A percentile compares a stretch with the other conserved stretches of the same genome.
phyloP scores from a whole-genome alignment of 2,113 vertebrate species.

The Microtus ochrogaster region DNA sequence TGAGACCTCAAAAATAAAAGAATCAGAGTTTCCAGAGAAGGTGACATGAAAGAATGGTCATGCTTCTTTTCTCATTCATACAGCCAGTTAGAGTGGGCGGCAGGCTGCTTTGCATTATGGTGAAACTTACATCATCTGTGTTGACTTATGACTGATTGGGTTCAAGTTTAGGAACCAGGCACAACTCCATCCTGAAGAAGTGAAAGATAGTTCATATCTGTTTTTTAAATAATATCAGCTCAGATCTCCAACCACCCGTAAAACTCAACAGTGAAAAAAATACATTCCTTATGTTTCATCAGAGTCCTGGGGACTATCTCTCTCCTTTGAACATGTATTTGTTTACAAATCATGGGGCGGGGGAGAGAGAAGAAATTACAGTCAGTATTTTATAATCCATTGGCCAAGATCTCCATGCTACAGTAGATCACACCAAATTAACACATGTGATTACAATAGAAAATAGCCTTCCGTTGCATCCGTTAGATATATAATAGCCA shows the following conservation, averaged over 20 bases:
- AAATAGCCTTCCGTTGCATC: neutral
- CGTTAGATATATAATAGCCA: neutral
- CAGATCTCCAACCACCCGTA: neutral
- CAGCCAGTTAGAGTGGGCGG: neutral
- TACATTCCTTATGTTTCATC: neutral
- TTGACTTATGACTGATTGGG: neutral
- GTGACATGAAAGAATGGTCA: neutral
- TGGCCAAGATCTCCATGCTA: neutral
- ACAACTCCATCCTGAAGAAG: neutral
- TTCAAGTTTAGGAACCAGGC: neutral
- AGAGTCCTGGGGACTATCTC: rapidly evolving
- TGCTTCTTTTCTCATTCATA: neutral
- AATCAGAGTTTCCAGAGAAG: neutral
- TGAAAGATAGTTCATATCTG: neutral
- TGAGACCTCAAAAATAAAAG: neutral
- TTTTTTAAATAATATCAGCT: neutral
- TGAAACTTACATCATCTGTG: neutral
- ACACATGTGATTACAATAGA: neutral
- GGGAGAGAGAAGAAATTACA: neutral
- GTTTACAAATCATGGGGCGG: neutral
- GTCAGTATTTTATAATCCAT: neutral
- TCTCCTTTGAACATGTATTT: neutral
- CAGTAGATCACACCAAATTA: neutral
- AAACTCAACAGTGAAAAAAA: neutral
- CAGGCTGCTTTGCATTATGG: neutral